Conservation (phyloP, 2,113 vertebrate genomes). For the Mobula hypostoma region DNA sequence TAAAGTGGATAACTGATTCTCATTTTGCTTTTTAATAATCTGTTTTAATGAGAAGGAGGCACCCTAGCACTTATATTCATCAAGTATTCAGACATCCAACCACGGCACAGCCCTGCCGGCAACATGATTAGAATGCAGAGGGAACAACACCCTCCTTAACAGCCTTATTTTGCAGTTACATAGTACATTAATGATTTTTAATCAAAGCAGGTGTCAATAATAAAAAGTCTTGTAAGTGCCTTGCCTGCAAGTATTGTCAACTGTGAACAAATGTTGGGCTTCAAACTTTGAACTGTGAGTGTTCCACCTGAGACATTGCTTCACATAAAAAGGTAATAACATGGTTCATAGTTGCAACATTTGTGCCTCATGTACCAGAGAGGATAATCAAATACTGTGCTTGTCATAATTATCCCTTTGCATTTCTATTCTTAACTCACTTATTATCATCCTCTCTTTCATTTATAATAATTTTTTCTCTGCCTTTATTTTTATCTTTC, state of each 20-base stretch:
- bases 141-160: not conserved
- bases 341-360: not conserved
- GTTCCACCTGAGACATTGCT: not conserved
- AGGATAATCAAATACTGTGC: not conserved
- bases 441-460: not conserved
- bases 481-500: not conserved
- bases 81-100: not conserved
- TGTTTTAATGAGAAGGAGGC: conserved; percentile 13
- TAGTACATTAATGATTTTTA: conserved; percentile 29
- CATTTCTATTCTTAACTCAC: not conserved
- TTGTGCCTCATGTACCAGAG: not conserved
- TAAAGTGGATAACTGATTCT: conserved; percentile 33
- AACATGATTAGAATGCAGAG: conserved; percentile 1
- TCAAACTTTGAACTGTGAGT: not conserved
- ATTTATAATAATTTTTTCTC: not conserved
- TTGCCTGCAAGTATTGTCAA: not conserved
- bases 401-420: not conserved
- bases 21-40: conserved; percentile 33
- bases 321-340: not conserved
- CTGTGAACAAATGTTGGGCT: not conserved
- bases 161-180: conserved; percentile 11
- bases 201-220: conserved; percentile 8
- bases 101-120: not conserved
- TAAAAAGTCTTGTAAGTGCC: conserved; percentile 10
- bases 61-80: not conserved